Base-by-base conservation (phyloP, 2,797 vertebrate genomes). In the Euthynnus affinis region DNA sequence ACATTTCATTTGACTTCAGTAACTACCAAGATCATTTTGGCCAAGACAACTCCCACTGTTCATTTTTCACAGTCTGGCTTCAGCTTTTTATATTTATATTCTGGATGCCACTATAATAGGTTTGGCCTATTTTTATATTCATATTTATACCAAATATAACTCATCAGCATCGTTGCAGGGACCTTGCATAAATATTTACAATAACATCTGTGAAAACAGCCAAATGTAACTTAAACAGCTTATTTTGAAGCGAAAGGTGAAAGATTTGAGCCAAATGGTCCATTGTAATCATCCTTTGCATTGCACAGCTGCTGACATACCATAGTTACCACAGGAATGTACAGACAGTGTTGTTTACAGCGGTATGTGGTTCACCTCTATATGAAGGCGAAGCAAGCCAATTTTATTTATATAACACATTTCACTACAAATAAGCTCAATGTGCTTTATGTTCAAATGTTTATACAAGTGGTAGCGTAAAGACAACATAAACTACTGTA, bases 311-410 rank as follows among this genome's bases (percentile, higher is more conserved):
- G 22, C 53, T 25, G 15, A 51, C 64, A 60, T 78, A 34, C 74
- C 67, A 71, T 64, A 15, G 58, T 71, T 5, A 27, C 67, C 82
- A 60, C 82, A 78, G 86, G 71, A 81, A 81, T 72, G 77, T 40
- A 55, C 56, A 73, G 60, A 67, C 37, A 8, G 68, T 22, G 71
- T 25, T 68, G 69, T 82, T 82, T 68, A 76, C 72, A 60, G 61
- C 52, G 65, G 58, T 40, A 57, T 20, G 46, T 42, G 37, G 40
- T 34, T 73, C 52, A 66, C 75, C 74, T 78, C 74, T 17, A 74
- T 69, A 68, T 15, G 59, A 78, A 56, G 63, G 25, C 40, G 2
- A 71, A 32, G 51, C 22, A 46, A 56, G 23, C 69, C 52, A 51
- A 32, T 66, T 76, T 75, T 37, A 72, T 72, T 78, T 53, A 58